These are phyloP conservation scores for Drosophila nigricruria DNA, from an alignment of 2,888 invertebrate genomes.

Conservation along the genomic window DNA sequence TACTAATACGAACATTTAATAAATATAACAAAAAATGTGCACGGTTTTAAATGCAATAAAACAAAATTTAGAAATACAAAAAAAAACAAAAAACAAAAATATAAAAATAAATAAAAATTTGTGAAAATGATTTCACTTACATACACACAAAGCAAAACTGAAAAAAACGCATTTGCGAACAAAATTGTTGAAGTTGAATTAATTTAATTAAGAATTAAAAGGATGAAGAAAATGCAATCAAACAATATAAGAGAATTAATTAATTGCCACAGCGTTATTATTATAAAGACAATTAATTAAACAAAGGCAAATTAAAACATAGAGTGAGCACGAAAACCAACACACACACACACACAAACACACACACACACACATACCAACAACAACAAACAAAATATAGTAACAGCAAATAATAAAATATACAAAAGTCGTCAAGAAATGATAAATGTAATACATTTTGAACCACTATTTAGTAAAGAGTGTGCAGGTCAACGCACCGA, in stretches of 20 bases:
- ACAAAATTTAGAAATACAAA: constrained; percentile 31
- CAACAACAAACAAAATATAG: constrained; percentile 45
- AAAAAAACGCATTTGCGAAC: constrained; percentile 38
- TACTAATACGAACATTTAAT: constrained; percentile 41
- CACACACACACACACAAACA: constrained; percentile 56
- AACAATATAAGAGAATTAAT: constrained; percentile 46
- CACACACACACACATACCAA: constrained; percentile 15
- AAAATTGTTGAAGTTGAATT: constrained; percentile 74
- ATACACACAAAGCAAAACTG: constrained; percentile 45
- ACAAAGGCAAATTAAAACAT: constrained; percentile 67
- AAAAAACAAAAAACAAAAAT: constrained; percentile 33
- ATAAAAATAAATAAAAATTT: constrained; percentile 33
- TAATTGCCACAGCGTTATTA: constrained; percentile 53
- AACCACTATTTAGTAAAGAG: constrained; percentile 61
- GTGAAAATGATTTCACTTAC: constrained; percentile 67
- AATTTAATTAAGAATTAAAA: constrained; percentile 71
- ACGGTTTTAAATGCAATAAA: constrained; percentile 79
- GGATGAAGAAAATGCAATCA: constrained; percentile 45
- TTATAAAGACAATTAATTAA: constrained; percentile 50
- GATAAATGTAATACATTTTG: constrained; percentile 39
- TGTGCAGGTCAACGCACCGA: constrained; percentile 51
- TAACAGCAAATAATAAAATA: constrained; percentile 31
- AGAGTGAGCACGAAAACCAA: constrained; percentile 73
- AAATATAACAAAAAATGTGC: constrained; percentile 62
- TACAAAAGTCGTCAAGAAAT: constrained; percentile 30